Percentiles rank a stretch among this genome's conserved stretches.
phyloP scores from a whole-genome alignment of 2,113 vertebrate species.

The Leiothrix lutea region DNA sequence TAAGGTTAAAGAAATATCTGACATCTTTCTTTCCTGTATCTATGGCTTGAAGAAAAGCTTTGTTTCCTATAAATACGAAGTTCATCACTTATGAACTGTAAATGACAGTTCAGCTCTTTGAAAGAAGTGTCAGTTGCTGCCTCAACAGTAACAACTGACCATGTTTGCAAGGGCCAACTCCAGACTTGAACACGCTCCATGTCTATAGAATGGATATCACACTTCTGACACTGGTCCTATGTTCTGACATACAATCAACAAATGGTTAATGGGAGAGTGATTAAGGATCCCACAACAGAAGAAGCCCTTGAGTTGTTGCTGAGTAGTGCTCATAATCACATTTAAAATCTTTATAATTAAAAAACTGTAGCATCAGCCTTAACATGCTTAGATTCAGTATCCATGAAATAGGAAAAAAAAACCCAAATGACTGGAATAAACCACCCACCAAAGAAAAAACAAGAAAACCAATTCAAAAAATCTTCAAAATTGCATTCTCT shows the following conservation, averaged over 20 bases:
- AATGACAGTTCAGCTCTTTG: not conserved
- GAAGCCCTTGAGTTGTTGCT: not conserved
- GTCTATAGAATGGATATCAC: not conserved
- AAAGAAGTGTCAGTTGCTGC: not conserved
- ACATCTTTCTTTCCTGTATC: not conserved
- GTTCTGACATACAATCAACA: not conserved
- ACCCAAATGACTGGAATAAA: not conserved
- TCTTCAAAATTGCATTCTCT: not conserved
- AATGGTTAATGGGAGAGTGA: not conserved
- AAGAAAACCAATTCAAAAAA: not conserved
- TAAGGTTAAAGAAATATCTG: not conserved
- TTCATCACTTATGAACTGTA: not conserved
- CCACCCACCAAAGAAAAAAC: not conserved
- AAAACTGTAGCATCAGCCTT: not conserved
- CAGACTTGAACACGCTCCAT: not conserved
- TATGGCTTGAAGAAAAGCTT: not conserved
- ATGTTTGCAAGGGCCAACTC: not conserved
- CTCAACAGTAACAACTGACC: not conserved
- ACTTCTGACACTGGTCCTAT: not conserved
- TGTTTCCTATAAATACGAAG: not conserved
- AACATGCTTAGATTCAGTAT: not conserved
- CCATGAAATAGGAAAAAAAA: not conserved
- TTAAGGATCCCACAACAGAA: not conserved
- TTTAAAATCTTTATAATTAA: not conserved
- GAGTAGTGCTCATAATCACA: not conserved